Base-by-base conservation (phyloP, 2,113 vertebrate species). In the Anarhynchus alexandrinus region DNA sequence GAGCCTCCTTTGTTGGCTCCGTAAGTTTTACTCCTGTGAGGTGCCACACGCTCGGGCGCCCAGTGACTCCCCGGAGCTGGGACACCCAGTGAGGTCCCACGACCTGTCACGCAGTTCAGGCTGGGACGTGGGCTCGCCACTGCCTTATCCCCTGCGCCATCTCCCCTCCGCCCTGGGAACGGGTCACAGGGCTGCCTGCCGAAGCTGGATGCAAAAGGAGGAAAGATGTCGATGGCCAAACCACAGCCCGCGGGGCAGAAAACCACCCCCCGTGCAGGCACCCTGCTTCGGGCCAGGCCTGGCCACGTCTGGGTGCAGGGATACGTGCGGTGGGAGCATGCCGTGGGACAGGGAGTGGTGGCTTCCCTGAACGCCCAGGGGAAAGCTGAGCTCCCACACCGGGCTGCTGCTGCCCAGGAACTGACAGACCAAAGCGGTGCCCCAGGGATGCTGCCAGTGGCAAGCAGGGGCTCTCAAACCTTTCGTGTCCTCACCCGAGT, bases 321-420 rank as follows among this genome's bases (percentile, higher is more conserved):
- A 32, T 11, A 16, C 1, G 1, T 5, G 11, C 1, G 0, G 15
- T 2, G 2, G 47, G 34, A 69, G 32, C 55, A 32, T 2, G 1
- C 42, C 36, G 29, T 5, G 18, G 40, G 20, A 22, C 20, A 23
- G 22, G 3, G 51, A 26, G 19, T 4, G 36, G 38, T 32, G 47
- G 30, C 43, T 40, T 57, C 29, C 55, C 69, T 25, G 49, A 7
- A 25, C 22, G 22, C 12, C 22, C 49, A 51, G 49, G 49, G 49
- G 49, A 51, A 51, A 51, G 22, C 49, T 51, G 49, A 51, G 49
- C 49, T 51, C 49, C 49, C 49, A 25, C 11, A 12, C 49, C 23
- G 12, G 49, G 22, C 23, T 25, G 49, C 49, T 25, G 49, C 23
- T 51, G 49, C 49, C 49, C 12, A 6, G 22, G 49, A 51, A 51